Percentiles rank a stretch among this genome's conserved stretches.
Conservation (phyloP, 2,797 vertebrate species). For the Aplochiton taeniatus region DNA sequence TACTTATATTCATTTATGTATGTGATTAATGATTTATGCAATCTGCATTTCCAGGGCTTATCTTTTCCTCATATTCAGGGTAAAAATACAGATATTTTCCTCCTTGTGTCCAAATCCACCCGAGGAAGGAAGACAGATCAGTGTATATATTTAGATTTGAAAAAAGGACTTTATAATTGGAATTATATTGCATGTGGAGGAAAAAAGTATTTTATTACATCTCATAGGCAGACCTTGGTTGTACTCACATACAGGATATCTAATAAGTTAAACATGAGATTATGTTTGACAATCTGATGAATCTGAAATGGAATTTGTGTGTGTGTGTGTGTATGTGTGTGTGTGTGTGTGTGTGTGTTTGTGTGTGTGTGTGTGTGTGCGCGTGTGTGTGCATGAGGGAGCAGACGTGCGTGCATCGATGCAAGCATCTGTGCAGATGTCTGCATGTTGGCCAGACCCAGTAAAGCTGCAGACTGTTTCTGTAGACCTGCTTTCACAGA, state of each 20-base stretch:
- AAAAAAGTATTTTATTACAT: constrained; percentile 42
- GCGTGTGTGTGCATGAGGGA: constrained; percentile 38
- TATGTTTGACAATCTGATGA: too few species aligned
- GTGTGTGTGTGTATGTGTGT: not conserved
- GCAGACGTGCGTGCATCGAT: constrained; percentile 23
- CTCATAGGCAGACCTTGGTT: constrained; percentile 17
- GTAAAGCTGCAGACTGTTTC: constrained; percentile 51
- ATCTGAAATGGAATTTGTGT: too few species aligned
- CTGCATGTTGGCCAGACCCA: constrained; percentile 28
- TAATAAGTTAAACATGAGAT: too few species aligned
- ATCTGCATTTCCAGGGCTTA: constrained; percentile 26
- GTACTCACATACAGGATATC: not conserved
- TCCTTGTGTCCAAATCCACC: constrained; percentile 25
- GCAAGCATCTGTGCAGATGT: constrained; percentile 23
- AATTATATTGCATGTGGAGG: constrained; percentile 30
- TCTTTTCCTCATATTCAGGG: constrained; percentile 30
- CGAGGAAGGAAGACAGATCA: constrained; percentile 41
- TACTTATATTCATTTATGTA: not conserved
- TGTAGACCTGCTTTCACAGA: constrained; percentile 52
- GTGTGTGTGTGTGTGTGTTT: constrained; percentile 38
- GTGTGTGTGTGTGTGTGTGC: constrained; percentile 41
- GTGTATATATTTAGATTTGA: constrained; percentile 21
- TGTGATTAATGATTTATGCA: constrained; percentile 39
- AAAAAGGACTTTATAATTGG: constrained; percentile 22
- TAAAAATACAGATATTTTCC: constrained; percentile 38